Conservation (phyloP, 2,888 invertebrate genomes). For the Abrostola triplasia region DNA sequence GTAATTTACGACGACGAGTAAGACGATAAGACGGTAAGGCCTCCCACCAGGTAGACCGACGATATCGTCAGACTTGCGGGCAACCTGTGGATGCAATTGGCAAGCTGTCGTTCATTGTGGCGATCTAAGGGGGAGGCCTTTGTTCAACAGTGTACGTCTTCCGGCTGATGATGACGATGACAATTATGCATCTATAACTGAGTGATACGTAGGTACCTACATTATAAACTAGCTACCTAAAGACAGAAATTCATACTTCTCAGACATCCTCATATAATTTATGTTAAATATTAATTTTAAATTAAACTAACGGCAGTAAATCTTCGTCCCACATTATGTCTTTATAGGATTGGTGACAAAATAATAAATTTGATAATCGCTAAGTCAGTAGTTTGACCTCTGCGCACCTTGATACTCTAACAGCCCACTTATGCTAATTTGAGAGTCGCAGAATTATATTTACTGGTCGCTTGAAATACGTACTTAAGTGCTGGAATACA, state of each 20-base stretch:
- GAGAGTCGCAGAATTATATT: conserved; percentile 14
- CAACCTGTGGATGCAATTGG: too few relatives aligned
- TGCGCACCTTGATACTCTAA: conserved; percentile 15
- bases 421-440: conserved; percentile 40
- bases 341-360: conserved; percentile 33
- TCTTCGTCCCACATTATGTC: conserved; percentile 26
- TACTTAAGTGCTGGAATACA: conserved; percentile 1
- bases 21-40: too few relatives aligned
- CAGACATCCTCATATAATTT: neutral
- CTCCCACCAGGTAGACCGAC: too few relatives aligned
- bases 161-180: too few relatives aligned
- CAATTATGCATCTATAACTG: too few relatives aligned
- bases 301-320: conserved; percentile 1
- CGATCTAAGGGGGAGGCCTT: too few relatives aligned
- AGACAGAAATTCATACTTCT: neutral
- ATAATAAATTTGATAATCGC: conserved; percentile 22
- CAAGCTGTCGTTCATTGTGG: too few relatives aligned
- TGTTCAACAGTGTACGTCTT: too few relatives aligned
- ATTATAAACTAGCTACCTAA: too few relatives aligned
- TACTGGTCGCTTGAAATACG: conserved; percentile 5
- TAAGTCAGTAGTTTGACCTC: conserved; percentile 28
- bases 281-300: conserved; percentile 5
- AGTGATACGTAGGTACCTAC: too few relatives aligned
- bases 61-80: too few relatives aligned
- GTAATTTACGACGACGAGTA: too few relatives aligned